Evolutionary conservation across 2,113 vertebrate genomes (phyloP), one percentile per base, ranked within the genome.

Genomic region (Platycercus adscitus): DNA sequence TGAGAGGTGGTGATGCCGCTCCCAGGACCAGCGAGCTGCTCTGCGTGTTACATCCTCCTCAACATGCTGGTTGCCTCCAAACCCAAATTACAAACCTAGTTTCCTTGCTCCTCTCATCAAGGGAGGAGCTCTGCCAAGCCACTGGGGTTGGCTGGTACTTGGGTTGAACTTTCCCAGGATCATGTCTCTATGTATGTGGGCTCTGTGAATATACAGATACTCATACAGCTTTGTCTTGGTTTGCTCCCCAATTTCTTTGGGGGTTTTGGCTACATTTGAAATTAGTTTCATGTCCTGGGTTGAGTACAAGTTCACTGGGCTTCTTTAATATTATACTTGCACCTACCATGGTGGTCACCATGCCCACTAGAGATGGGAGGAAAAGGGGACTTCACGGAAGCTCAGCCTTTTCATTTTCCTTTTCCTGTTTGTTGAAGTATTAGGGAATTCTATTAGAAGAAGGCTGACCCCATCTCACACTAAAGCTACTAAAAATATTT

Each of bases 31-130:
- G 13, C 0, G 3, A 64, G n/a, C 52, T 52, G 58, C 71, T 65
- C 33, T 7, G 33, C 7, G 1, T 0, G 1, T 52, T 35, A 5
- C 28, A 8, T 46, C 65, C 43, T 70, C 1, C 0, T n/a, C 71
- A 58, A 7, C 5, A 1, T 9, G 15, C 17, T 0, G 5, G 11
- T 58, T 58, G 24, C 71, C 44, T 81, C 41, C 35, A 37, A 49
- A 43, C 35, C 35, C 31, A 11, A 17, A 37, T 49, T 14, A 37
- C 83, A 63, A 35, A 75, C 49, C 35, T 15, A 1, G 19, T 70
- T 58, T 50, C 70, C 39, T 55, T 11, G 8, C 37, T 50, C 50
- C 24, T 66, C 37, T 60, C 6, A 7, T 13, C 23, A 17, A 20
- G 21, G 2, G 11, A 52, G 26, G 21, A 55, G 47, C 68, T 53